A percentile compares a stretch with the other conserved stretches of the same genome.
phyloP scores from a whole-genome alignment of 2,888 invertebrate genomes.

The Standfussiana lucernea region DNA sequence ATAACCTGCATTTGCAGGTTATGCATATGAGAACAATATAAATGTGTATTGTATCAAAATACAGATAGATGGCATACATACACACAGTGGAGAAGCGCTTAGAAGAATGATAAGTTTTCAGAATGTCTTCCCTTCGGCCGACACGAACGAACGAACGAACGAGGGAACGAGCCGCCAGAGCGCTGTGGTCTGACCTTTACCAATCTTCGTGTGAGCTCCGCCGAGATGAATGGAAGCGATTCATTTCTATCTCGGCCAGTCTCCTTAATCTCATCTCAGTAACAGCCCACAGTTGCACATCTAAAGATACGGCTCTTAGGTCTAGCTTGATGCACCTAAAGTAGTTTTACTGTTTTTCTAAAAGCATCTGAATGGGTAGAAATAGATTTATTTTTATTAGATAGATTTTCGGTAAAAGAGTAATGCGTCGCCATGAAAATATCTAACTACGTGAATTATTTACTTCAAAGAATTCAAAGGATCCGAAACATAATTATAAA shows the following conservation, averaged over 20 bases:
- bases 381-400: constrained; percentile 12
- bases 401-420: not conserved
- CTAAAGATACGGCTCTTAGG: constrained; percentile 48
- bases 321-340: constrained; percentile 24
- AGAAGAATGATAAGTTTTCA: not conserved
- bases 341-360: constrained; percentile 24
- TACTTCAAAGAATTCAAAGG: not conserved
- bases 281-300: constrained; percentile 61
- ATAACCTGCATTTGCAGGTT: too few relatives aligned
- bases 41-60: not conserved
- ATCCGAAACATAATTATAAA: not conserved
- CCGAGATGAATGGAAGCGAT: constrained; percentile 68
- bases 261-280: constrained; percentile 66
- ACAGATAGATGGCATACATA: not conserved
- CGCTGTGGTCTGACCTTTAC: constrained; percentile 29
- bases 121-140: not conserved
- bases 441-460: not conserved
- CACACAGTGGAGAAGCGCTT: not conserved
- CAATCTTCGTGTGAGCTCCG: constrained; percentile 57
- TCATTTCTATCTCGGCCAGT: constrained; percentile 69
- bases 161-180: not conserved
- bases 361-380: constrained; percentile 11
- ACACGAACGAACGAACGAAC: too few relatives aligned
- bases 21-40: too few relatives aligned
- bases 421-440: not conserved